Evolutionary conservation across 2,888 invertebrate species (phyloP), one percentile per base, ranked within the genome.

Genomic region (Scaptomyza polygonia): DNA sequence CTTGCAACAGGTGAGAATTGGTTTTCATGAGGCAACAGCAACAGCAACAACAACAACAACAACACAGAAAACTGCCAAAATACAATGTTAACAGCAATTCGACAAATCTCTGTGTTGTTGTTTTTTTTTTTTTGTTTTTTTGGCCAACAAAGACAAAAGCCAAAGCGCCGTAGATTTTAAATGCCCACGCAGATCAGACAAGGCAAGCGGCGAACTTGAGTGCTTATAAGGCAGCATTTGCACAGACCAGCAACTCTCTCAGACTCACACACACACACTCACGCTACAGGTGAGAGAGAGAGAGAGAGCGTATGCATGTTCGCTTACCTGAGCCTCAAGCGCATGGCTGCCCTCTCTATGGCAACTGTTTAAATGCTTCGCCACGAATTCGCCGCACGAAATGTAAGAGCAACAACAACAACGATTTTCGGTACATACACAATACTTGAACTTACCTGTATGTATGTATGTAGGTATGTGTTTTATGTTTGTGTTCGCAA

Each of bases 171-270:
- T 75, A 67, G 77, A 62, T 72, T 49, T 39, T 69, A 44, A 48
- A 56, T 63, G 79, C 82, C 82, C 87, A 83, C 82, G 85, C 82
- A 87, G 82, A 71, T 86, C 77, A 79, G 43, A 40, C 45, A 51
- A 44, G 67, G 49, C 59, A 55, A 53, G 66, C 72, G 70, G 82
- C 71, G 71, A 75, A 83, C 78, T 83, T 84, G 72, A 75, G 77
- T 70, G 84, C 84, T 83, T 84, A 84, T 88, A 84, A 78, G 88
- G 84, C 79, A 74, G 71, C 81, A 72, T 64, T 84, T 71, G 62
- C 53, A 52, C 73, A 67, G 55, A 45, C 59, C 43, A 53, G 45
- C 63, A 52, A 47, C 68, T 52, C 77, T 64, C 76, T 45, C 65
- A 56, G 32, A 44, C 64, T 21, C 64, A 36, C 25, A 16, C 29